Evolutionary conservation across 2,113 vertebrate genomes (phyloP), one percentile per base, ranked within the genome.

Genomic region (Telmatochromis brichardi): DNA sequence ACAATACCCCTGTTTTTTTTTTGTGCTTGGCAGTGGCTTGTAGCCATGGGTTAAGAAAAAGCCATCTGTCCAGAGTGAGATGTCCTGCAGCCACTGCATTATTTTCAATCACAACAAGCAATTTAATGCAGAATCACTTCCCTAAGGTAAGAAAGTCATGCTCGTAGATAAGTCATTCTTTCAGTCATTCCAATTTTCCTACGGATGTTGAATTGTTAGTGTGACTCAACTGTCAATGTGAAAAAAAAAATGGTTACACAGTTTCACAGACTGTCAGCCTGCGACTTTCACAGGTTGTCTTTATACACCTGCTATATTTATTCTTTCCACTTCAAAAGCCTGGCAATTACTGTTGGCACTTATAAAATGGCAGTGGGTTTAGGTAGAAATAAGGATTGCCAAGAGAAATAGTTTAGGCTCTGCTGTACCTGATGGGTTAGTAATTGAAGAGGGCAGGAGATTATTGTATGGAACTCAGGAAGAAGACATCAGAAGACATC

Each of bases 401-500:
- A 60, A 47, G 55, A 81, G 84, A 86, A 91, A 84, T 63, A 81
- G 91, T 91, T 73, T 26, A 42, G 89, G 63, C 78, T 82, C 35
- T 53, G 45, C 60, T 84, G 21, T 83, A 92, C 81, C 90, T 92
- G 93, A 89, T 65, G 79, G 82, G 21, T 86, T 90, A 31, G 86
- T 95, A 94, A 94, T 96, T 94, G 90, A 94, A 93, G 88, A 90
- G 86, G 90, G 88, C 86, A 90, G 87, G 35, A 88, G 50, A 93
- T 94, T 82, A 90, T 88, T 92, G 81, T 53, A 42, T 51, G 68
- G 40, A 76, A 83, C 80, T 89, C 50, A 10, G 68, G 57, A 84
- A 65, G 85, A 88, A 92, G 57, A 85, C 53, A 85, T 90, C 57
- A 81, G 82, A n/a, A 83, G 86, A 89, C 76, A 37, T 47, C 42